Evolutionary conservation across 2,888 invertebrate species (phyloP).

Genomic region (Chorisops tibialis): DNA sequence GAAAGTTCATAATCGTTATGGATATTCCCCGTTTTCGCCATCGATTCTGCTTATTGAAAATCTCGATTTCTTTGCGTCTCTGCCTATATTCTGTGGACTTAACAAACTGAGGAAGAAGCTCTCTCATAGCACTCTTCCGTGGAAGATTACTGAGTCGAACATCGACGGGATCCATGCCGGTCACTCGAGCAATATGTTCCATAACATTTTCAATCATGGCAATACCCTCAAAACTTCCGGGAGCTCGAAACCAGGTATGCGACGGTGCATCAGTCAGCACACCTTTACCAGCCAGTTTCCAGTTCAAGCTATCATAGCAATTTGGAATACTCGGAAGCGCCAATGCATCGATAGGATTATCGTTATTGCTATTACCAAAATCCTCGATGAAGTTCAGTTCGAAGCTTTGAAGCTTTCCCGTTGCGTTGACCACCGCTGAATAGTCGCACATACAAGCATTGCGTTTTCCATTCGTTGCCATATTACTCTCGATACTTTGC

Average conservation of each 20-base stretch:
- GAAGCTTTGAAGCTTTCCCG: constrained; percentile 63
- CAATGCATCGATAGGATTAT: constrained; percentile 40
- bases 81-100: constrained; percentile 52
- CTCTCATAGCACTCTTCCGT: constrained; percentile 23
- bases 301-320: constrained; percentile 48
- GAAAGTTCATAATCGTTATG: constrained; percentile 64
- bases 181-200: constrained; percentile 61
- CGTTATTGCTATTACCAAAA: constrained; percentile 54
- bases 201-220: constrained; percentile 62
- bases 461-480: constrained; percentile 61
- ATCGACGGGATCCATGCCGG: constrained; percentile 58
- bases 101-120: constrained; percentile 28
- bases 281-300: constrained; percentile 66
- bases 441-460: constrained; percentile 56
- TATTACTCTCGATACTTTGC: constrained; percentile 63
- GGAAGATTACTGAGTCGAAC: constrained; percentile 58
- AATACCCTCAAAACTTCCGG: constrained; percentile 58
- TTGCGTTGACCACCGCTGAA: constrained; percentile 58
- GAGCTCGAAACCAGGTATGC: constrained; percentile 34
- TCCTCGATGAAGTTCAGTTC: constrained; percentile 55
- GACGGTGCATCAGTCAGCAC: constrained; percentile 52
- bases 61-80: constrained; percentile 54
- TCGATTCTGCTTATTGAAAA: constrained; percentile 63
- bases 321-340: not conserved
- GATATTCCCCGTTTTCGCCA: constrained; percentile 73